Evolutionary conservation across 1,140 invertebrate genomes (phyloP), one percentile per base, ranked within the genome.

Genomic region (Ceratina australensis): DNA sequence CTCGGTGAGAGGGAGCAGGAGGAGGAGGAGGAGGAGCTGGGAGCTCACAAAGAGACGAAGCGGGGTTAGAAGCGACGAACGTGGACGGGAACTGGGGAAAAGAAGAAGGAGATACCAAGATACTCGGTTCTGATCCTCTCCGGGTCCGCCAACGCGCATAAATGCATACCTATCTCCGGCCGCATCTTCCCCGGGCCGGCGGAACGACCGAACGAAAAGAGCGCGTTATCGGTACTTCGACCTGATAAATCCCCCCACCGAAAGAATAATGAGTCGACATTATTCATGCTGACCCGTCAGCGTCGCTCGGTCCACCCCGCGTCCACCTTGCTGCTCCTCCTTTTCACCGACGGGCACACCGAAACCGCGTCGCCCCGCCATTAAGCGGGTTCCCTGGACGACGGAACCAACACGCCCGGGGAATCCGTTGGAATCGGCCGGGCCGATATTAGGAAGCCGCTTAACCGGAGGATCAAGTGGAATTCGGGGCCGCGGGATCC

Each of bases 181-280:
- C 81, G 86, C 80, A 89, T 89, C 88, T 89, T 82, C 79, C 84
- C 54, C 76, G 81, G 78, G 5, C 33, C 33, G 33, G 52, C 77
- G 81, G 85, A 87, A 85, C 85, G 73, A 86, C 63, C 83, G 82
- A 83, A 85, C 86, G 87, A 88, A 88, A 87, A 89, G 86, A 79
- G 72, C 78, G 78, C 86, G 88, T 88, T 89, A 89, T 89, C 88
- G 85, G 84, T 80, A 73, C 81, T 77, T 80, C 86, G 81, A 90
- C 81, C 86, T 90, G 89, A 90, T 90, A 89, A 90, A 90, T 90
- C 88, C 88, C 81, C 78, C 63, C 33, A 42, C 78, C 77, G 85
- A 86, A 85, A 90, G 89, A 90, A 89, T 89, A 89, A 90, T 89
- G 88, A 89, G 88, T 82, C 75, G 83, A 87, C 86, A 88, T 90